A percentile compares a stretch with the other conserved stretches of the same genome.
Conservation (phyloP, 1,140 invertebrate species). For the Chymomyza costata region DNA sequence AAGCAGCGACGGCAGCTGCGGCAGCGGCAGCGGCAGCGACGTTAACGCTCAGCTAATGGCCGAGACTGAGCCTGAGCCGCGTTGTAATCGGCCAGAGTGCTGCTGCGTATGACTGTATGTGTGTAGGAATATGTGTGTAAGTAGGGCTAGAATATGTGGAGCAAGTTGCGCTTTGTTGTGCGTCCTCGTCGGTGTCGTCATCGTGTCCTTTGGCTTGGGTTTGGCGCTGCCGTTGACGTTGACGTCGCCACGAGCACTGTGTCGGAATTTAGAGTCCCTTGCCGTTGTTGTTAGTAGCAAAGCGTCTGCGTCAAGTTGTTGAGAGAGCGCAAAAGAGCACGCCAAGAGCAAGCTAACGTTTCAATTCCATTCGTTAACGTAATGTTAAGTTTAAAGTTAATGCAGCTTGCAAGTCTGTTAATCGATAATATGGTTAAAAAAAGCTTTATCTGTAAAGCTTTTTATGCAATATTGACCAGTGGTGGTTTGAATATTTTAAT, state of each 20-base stretch:
- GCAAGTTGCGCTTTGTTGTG: slow-evolving; percentile 58
- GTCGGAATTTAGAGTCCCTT: slow-evolving; percentile 30
- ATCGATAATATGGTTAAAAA: no score
- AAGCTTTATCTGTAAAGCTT: no score
- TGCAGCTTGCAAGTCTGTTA: no score
- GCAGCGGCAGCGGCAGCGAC: slow-evolving; percentile 7
- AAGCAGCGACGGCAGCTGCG: slow-evolving; percentile 17
- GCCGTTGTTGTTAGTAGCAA: slow-evolving; percentile 9
- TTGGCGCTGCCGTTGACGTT: slow-evolving; percentile 2
- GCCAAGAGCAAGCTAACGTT: slow-evolving; percentile 14
- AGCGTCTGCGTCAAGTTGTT: slow-evolving; percentile 12
- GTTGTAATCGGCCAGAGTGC: slow-evolving; percentile 48
- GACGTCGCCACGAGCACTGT: slow-evolving; percentile 15
- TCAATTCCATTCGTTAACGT: slow-evolving; percentile 31
- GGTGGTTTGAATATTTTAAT: no score
- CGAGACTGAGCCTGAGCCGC: slow-evolving; percentile 27
- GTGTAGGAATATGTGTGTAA: slow-evolving; percentile 52
- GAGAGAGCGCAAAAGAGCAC: slow-evolving; percentile 9
- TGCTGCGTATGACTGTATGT: slow-evolving; percentile 8
- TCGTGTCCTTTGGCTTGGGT: slow-evolving; percentile 22
- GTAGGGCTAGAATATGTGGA: slow-evolving; percentile 68
- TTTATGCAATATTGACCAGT: no score
- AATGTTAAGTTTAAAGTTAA: no score
- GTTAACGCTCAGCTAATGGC: slow-evolving; percentile 29
- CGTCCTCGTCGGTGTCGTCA: slow-evolving; percentile 2